These are phyloP conservation scores for Idaea biselata DNA, from an alignment of 2,888 invertebrate species.

Conservation along the genomic window DNA sequence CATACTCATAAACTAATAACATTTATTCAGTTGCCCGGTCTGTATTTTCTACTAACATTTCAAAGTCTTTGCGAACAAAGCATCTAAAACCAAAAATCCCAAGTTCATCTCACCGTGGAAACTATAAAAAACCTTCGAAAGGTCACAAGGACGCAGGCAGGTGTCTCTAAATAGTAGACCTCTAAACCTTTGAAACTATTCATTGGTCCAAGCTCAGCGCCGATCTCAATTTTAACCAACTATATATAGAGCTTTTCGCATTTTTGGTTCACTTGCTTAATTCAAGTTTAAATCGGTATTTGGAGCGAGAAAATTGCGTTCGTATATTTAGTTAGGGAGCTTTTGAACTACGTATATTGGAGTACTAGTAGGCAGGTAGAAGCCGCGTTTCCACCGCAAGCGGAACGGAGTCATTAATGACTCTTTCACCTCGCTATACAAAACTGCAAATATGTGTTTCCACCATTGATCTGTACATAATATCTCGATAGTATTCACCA, in stretches of 20 bases:
- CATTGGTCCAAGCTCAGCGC: conserved; percentile 36
- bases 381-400: background rate
- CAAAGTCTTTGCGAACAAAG: background rate
- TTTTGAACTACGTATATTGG: background rate
- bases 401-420: too few species aligned
- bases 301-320: background rate
- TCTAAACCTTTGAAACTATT: conserved; percentile 61
- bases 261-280: conserved; percentile 1
- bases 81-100: background rate
- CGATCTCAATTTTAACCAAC: background rate
- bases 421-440: too few species aligned
- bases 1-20: background rate
- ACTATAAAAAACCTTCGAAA: conserved; percentile 21
- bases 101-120: conserved; percentile 21
- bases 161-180: conserved; percentile 61
- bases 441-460: too few species aligned
- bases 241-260: background rate
- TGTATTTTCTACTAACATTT: too few species aligned
- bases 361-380: background rate
- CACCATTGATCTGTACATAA: too few species aligned
- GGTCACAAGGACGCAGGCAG: conserved; percentile 45
- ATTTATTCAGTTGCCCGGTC: background rate
- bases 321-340: background rate
- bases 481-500: too few species aligned
- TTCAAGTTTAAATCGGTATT: background rate